Conservation (phyloP, 2,888 invertebrate species). For the Lepetodrilus schrolli region DNA sequence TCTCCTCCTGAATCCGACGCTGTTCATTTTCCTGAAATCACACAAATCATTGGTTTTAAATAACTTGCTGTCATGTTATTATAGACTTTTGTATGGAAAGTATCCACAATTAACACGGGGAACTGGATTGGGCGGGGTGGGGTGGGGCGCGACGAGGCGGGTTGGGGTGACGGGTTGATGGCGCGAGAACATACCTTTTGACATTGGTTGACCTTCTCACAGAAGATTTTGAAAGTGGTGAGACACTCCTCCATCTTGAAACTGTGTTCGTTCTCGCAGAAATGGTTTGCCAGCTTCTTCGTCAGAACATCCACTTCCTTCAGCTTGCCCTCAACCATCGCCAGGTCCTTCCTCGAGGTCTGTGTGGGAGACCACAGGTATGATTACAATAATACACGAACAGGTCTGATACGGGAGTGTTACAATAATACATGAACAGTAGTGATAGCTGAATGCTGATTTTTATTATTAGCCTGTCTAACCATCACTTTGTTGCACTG, state of each 20-base stretch:
- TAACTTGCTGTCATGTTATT: too few species aligned
- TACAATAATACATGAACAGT: too few species aligned
- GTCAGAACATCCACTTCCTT: conserved; percentile 87
- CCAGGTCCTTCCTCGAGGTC: conserved; percentile 65
- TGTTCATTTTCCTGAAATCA: conserved; percentile 87
- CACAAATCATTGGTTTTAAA: too few species aligned
- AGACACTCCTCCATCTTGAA: conserved; percentile 97
- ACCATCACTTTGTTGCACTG: too few species aligned
- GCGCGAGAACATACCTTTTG: conserved; percentile 71
- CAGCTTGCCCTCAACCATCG: conserved; percentile 82
- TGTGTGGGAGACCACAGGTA: conserved; percentile 46
- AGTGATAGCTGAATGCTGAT: too few species aligned
- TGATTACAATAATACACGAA: not conserved
- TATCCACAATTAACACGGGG: too few species aligned
- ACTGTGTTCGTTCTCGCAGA: conserved; percentile 91
- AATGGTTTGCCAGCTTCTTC: conserved; percentile 89
- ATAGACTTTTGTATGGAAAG: too few species aligned
- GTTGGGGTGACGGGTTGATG: too few species aligned
- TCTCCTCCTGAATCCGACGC: conserved; percentile 88
- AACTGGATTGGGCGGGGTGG: too few species aligned
- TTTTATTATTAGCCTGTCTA: too few species aligned
- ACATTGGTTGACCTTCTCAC: conserved; percentile 78
- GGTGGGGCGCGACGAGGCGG: too few species aligned
- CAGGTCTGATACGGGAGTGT: not conserved
- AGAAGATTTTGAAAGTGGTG: conserved; percentile 90